Evolutionary conservation across 2,888 invertebrate species (phyloP), one percentile per base, ranked within the genome.

Genomic region (Stictocephala bisonia): DNA sequence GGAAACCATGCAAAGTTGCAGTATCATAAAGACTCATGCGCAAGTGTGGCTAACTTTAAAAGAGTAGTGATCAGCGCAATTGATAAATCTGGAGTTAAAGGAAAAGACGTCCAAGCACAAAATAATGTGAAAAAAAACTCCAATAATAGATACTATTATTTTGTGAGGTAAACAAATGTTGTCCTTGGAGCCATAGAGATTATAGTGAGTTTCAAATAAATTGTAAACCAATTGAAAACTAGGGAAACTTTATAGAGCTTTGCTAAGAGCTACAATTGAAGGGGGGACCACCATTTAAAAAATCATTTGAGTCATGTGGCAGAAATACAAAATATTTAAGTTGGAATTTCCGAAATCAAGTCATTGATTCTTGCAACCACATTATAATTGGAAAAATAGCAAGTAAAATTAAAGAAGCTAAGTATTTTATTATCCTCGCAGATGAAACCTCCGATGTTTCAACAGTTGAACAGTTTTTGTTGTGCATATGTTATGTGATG

Each of bases 241-340:
- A 53, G 27, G 53, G 53, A 11, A 53, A 53, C n/a, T 53, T 53
- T 27, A n/a, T n/a, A n/a, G n/a, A n/a, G n/a, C n/a, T n/a, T n/a
- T n/a, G n/a, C n/a, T n/a, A n/a, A n/a, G n/a, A n/a, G n/a, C n/a
- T n/a, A n/a, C n/a, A n/a, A n/a, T n/a, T n/a, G n/a, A n/a, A n/a
- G n/a, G n/a, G n/a, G 53, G 9, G 53, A 53, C 24, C 22, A 53
- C 3, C 9, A 53, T 26, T 53, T 53, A 27, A 24, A 22, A 27
- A 27, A 24, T 3, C 53, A 53, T 26, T 53, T 27, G 27, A 53
- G 27, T 24, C 53, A 26, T 53, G 53, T 53, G 24, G 53, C n/a
- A 24, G 24, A 27, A 53, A 53, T 26, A 29, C 53, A 9, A 53
- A 26, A 9, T 53, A 27, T 27, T 27, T 26, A 26, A 53, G 24